A percentile compares a stretch with the other conserved stretches of the same genome.
Conservation (phyloP, 2,797 vertebrate species). For the Amazona finschi region DNA sequence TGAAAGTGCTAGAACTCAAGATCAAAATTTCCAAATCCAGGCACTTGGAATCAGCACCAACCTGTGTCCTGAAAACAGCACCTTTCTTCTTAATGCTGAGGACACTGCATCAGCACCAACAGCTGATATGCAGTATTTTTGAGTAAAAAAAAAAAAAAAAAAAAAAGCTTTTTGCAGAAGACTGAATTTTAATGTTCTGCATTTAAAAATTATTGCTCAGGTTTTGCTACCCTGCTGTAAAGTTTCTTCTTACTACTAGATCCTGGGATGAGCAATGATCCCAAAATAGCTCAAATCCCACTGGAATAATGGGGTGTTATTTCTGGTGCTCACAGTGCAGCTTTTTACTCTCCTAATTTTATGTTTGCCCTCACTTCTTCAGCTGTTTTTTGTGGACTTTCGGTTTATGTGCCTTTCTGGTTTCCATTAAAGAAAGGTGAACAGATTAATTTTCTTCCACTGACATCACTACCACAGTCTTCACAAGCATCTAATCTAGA, state of each 20-base stretch:
- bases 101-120: not conserved
- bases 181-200: not conserved
- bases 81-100: not conserved
- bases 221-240: not conserved
- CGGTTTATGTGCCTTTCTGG: not conserved
- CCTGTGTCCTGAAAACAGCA: not conserved
- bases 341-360: not conserved
- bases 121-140: not conserved
- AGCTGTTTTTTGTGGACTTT: not conserved
- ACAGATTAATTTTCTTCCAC: not conserved
- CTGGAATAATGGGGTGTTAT: not conserved
- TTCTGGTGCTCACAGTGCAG: not conserved
- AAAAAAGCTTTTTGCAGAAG: not conserved
- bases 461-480: not conserved
- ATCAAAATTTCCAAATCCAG: not conserved
- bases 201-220: not conserved
- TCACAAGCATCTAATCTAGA: conserved; percentile 14
- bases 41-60: not conserved
- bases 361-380: not conserved
- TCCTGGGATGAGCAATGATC: not conserved
- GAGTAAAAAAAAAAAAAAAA: not conserved
- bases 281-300: not conserved
- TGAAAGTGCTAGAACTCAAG: not conserved
- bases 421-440: not conserved
- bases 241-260: not conserved